phyloP scores from a whole-genome alignment of 2,888 invertebrate species.

The Teleiodes luculella region DNA sequence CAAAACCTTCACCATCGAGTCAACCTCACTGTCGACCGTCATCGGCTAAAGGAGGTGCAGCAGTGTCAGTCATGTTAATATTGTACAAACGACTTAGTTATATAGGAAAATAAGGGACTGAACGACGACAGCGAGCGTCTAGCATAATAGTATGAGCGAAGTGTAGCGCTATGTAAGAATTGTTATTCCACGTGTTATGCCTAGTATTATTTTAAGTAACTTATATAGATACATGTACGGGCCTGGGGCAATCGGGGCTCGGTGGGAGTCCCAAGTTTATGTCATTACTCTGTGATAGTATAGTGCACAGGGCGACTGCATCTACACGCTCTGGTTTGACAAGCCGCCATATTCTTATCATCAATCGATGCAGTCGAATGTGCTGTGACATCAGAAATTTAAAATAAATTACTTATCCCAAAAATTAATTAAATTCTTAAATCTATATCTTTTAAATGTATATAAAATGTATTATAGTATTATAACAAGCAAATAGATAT shows the following conservation, averaged over 20 bases:
- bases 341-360: conserved; percentile 33
- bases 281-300: conserved; percentile 78
- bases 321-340: conserved; percentile 35
- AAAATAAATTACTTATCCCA: conserved; percentile 69
- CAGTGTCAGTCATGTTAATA: conserved; percentile 53
- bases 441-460: conserved; percentile 69
- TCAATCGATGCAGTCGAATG: conserved; percentile 53
- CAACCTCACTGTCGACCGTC: conserved; percentile 17
- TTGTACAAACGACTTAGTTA: conserved; percentile 62
- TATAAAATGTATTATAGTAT: conserved; percentile 72
- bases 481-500: conserved; percentile 55
- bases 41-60: conserved; percentile 23
- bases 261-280: conserved; percentile 64
- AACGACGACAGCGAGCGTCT: conserved; percentile 45
- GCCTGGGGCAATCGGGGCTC: conserved; percentile 75
- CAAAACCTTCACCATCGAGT: conserved; percentile 34
- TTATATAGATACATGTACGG: conserved; percentile 74
- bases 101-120: conserved; percentile 49
- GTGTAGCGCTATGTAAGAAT: conserved; percentile 67
- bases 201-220: conserved; percentile 71
- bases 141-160: conserved; percentile 54
- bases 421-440: conserved; percentile 76
- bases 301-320: conserved; percentile 58
- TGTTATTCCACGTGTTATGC: conserved; percentile 71
- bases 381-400: conserved; percentile 74